These are phyloP conservation scores for Sminthurides bifidus DNA, from an alignment of 1,140 invertebrate genomes.

Conservation along the genomic window DNA sequence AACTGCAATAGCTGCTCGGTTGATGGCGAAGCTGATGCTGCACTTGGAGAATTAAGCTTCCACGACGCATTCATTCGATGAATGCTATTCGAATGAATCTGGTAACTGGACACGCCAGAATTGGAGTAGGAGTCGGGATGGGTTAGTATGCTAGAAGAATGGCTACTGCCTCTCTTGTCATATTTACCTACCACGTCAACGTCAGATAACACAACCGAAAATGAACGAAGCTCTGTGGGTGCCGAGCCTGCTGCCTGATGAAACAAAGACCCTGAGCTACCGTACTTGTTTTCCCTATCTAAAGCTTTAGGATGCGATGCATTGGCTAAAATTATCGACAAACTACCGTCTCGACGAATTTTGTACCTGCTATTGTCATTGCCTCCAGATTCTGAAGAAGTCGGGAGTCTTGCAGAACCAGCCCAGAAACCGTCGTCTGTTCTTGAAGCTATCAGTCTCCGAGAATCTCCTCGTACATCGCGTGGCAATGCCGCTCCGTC, in stretches of 20 bases:
- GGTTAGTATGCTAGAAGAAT: too few relatives aligned
- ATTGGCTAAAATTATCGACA: conserved; percentile 26
- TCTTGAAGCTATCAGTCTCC: conserved; percentile 7
- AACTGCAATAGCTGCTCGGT: conserved; percentile 25
- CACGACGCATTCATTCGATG: conserved; percentile 31
- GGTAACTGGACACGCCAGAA: conserved; percentile 22
- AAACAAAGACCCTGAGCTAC: not conserved
- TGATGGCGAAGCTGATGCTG: conserved; percentile 12
- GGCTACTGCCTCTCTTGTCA: not conserved
- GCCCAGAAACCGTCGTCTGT: conserved; percentile 22
- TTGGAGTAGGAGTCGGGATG: conserved; percentile 26
- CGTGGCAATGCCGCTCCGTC: too few relatives aligned
- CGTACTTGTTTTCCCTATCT: not conserved
- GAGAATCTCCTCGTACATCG: too few relatives aligned
- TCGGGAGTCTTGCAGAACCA: conserved; percentile 25
- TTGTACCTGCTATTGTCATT: conserved; percentile 32
- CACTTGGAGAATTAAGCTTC: conserved; percentile 26
- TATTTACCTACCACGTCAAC: conserved; percentile 25
- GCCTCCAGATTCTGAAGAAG: conserved; percentile 24
- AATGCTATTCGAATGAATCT: conserved; percentile 28
- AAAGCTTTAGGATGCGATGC: not conserved
- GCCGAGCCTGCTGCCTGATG: not conserved
- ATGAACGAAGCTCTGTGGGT: conserved; percentile 25
- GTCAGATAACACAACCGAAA: conserved; percentile 30
- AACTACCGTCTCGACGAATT: conserved; percentile 31